Percentiles rank a stretch among this genome's conserved stretches.
These are phyloP conservation scores for Drosophila percnosoma DNA, from an alignment of 2,888 invertebrate species.

Conservation along the genomic window DNA sequence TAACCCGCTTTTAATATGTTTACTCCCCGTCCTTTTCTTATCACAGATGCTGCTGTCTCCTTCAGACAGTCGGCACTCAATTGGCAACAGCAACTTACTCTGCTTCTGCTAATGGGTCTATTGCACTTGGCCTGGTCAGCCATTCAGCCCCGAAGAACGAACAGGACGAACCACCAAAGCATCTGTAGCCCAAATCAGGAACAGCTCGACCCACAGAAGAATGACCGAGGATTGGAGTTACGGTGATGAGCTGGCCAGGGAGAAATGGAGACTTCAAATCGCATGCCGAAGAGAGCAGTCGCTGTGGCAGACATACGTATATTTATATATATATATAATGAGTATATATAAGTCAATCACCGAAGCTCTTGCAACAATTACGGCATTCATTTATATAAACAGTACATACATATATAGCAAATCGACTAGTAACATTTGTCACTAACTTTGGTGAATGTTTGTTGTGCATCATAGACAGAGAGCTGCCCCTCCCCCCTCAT, in stretches of 20 bases:
- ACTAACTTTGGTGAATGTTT: conserved; percentile 50
- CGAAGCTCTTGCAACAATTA: conserved; percentile 21
- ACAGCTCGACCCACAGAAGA: not conserved
- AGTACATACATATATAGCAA: conserved; percentile 36
- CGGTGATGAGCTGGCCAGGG: conserved; percentile 56
- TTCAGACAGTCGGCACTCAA: conserved; percentile 19
- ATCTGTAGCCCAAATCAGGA: conserved; percentile 8
- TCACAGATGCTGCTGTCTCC: conserved; percentile 51
- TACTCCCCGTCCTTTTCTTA: conserved; percentile 7
- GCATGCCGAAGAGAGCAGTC: not conserved
- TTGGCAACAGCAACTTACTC: conserved; percentile 39
- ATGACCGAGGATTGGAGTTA: not conserved
- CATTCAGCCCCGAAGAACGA: conserved; percentile 20
- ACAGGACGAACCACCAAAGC: conserved; percentile 9
- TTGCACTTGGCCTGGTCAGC: conserved; percentile 48
- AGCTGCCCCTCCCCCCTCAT: conserved; percentile 29
- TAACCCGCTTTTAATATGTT: conserved; percentile 51
- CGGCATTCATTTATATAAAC: conserved; percentile 25
- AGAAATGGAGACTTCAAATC: conserved; percentile 49
- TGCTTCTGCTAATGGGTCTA: conserved; percentile 37
- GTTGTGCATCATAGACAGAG: conserved; percentile 58
- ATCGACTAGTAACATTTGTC: conserved; percentile 50
- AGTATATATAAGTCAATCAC: conserved; percentile 6
- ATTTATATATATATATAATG: not conserved
- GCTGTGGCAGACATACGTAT: not conserved